A percentile compares a stretch with the other conserved stretches of the same genome.
These are phyloP conservation scores for Oreochromis mossambicus DNA, from an alignment of 2,797 vertebrate species.

Conservation along the genomic window DNA sequence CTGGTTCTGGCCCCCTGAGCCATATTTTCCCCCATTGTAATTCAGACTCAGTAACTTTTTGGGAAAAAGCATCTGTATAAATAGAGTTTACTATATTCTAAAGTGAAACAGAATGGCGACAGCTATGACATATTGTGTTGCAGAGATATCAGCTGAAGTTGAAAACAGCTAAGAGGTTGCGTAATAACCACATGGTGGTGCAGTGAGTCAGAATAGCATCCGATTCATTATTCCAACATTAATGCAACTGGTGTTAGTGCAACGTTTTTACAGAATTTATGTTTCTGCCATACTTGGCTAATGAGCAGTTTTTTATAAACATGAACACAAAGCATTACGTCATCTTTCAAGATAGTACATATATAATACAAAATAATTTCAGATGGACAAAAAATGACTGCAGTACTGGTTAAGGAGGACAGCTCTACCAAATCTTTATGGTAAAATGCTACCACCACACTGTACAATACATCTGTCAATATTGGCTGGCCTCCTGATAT, in stretches of 20 bases:
- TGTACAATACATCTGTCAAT: rapidly evolving
- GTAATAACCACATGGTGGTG: neutral
- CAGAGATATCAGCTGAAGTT: neutral
- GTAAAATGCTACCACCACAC: neutral
- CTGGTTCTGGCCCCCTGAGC: neutral
- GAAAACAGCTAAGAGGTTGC: neutral
- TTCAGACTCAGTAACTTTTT: neutral
- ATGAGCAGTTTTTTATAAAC: neutral
- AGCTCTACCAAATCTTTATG: neutral
- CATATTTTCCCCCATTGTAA: neutral
- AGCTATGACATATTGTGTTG: neutral
- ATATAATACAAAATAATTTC: neutral
- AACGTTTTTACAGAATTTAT: neutral
- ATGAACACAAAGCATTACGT: neutral
- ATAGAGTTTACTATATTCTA: neutral
- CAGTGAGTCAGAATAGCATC: neutral
- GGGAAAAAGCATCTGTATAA: neutral
- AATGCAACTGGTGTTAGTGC: neutral
- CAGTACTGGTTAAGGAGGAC: neutral
- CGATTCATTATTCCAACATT: neutral
- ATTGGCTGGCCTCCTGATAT: neutral
- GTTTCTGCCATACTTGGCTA: neutral
- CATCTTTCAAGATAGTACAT: neutral
- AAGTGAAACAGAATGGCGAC: neutral
- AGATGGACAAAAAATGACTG: neutral